Percentiles rank a stretch among this genome's conserved stretches.
These are phyloP conservation scores for Brachionus plicatilis DNA, from an alignment of 1,140 invertebrate species.

Conservation along the genomic window DNA sequence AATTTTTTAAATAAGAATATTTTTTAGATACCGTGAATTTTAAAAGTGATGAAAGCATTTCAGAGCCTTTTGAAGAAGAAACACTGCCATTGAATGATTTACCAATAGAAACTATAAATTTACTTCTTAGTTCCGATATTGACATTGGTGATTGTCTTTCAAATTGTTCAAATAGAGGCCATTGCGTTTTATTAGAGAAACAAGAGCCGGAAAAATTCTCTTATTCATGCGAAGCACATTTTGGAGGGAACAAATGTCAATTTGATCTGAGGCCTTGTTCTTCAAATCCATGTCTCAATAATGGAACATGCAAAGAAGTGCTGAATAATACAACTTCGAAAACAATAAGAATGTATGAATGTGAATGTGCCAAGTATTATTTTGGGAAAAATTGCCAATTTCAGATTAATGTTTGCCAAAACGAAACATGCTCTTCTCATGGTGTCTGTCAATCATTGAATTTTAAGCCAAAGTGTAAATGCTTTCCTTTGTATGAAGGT, in stretches of 20 bases:
- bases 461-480: neutral
- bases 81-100: neutral
- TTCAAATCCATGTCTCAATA: conserved; percentile 15
- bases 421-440: neutral
- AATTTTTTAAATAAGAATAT: neutral
- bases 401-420: neutral
- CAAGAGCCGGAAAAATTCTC: neutral
- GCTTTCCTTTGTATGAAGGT: conserved; percentile 22
- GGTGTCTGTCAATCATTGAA: neutral
- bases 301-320: neutral
- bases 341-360: neutral
- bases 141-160: neutral
- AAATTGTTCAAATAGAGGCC: conserved; percentile 16
- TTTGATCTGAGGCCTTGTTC: neutral
- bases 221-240: neutral
- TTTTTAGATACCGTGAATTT: neutral
- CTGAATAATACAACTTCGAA: neutral
- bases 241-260: neutral
- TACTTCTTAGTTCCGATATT: neutral
- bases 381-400: neutral
- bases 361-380: neutral
- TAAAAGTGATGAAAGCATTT: neutral
- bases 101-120: neutral
- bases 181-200: neutral
- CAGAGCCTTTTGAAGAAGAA: neutral